Evolutionary conservation across 2,888 invertebrate genomes (phyloP), one percentile per base, ranked within the genome.

Genomic region (Cepaea hortensis): DNA sequence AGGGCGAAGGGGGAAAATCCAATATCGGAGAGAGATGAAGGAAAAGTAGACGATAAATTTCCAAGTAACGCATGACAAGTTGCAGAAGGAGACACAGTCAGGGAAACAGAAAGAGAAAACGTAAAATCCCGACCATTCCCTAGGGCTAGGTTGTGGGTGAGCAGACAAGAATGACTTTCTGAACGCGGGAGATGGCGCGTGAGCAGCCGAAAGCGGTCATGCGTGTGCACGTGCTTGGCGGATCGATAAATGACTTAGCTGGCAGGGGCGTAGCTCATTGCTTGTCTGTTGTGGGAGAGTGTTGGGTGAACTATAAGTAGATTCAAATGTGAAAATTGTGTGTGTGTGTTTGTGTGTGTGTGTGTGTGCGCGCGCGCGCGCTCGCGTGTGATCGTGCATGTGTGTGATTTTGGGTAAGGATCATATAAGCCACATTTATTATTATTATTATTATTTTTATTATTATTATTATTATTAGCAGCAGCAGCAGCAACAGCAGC

Each of bases 111-210:
- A 18, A 35, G 20, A 76, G 50, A 48, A 76, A 2, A 76, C 13
- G 46, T 35, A 35, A 35, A 15, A 70, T 70, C 23, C 50, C 1
- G 68, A 61, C 46, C 35, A 48, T 46, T 50, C 76, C 84, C 84
- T 3, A 48, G 65, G 84, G 76, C 20, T 18, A 61, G 48, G 35
- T 35, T 46, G 6, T 18, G 76, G 62, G 48, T 48, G 84, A 84
- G 65, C 84, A 75, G 84, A 76, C 65, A 35, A 84, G 76, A 84
- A 46, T 76, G 84, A 76, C 84, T 84, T 84, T n/a, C 76, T 35
- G 65, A 84, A 46, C 65, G 48, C 84, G 76, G 75, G 84, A 84
- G 75, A 84, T 84, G 84, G 76, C n/a, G 84, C 84, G 84, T 84
- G 84, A 84, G 76, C 62, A 61, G n/a, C 35, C 23, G 35, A 75